Percentiles rank a stretch among this genome's conserved stretches.
phyloP scores from a whole-genome alignment of 1,140 invertebrate genomes.

The Aradophagus sp. region DNA sequence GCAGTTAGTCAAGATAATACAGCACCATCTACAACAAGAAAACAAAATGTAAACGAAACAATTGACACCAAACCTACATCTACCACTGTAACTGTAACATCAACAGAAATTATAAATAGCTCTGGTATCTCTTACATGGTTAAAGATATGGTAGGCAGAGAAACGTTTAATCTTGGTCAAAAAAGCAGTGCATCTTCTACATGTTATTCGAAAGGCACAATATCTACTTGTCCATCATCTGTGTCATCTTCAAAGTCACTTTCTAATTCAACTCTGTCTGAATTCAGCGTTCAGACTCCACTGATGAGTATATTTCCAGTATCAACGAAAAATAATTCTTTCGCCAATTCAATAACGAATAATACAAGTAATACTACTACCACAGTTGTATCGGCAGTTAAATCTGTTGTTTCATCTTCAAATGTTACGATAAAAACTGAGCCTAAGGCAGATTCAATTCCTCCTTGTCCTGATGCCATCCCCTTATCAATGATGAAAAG shows the following conservation, averaged over 20 bases:
- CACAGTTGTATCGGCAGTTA: not conserved
- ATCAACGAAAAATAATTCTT: conserved; percentile 58
- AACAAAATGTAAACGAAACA: conserved; percentile 19
- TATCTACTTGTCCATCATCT: conserved; percentile 9
- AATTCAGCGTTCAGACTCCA: conserved; percentile 61
- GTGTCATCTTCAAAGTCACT: too few species aligned
- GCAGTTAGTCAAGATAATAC: conserved; percentile 11
- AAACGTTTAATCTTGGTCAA: conserved; percentile 8
- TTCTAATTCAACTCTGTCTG: conserved; percentile 40
- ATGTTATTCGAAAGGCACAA: conserved; percentile 28
- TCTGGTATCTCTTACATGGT: conserved; percentile 64
- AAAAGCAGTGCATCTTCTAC: conserved; percentile 12
- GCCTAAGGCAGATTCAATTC: conserved; percentile 57
- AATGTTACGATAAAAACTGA: conserved; percentile 47
- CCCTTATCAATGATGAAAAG: conserved; percentile 71
- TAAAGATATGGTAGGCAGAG: conserved; percentile 70
- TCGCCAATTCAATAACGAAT: conserved; percentile 22
- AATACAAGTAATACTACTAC: not conserved
- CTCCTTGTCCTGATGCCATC: conserved; percentile 72
- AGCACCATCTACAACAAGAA: conserved; percentile 7
- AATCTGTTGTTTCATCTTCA: too few species aligned
- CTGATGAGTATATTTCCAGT: conserved; percentile 65
- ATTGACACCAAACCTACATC: not conserved
- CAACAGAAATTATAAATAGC: conserved; percentile 4
- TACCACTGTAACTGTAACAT: not conserved